phyloP scores from a whole-genome alignment of 2,113 vertebrate genomes.

The Brienomyrus longianalis region DNA sequence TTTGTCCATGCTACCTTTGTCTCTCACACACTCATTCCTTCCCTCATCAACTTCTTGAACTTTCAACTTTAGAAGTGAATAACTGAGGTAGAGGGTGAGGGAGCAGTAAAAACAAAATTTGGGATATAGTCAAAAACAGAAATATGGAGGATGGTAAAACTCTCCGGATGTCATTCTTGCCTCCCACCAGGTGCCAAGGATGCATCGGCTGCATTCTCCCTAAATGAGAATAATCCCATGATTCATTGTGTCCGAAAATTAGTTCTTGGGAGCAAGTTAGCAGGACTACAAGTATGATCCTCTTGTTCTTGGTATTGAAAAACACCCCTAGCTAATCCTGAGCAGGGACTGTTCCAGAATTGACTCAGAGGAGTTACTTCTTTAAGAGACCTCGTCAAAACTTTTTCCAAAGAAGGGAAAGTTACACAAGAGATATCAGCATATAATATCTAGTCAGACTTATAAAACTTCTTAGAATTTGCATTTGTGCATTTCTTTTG shows the following conservation, averaged over 20 bases:
- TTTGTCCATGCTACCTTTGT: too few relatives aligned
- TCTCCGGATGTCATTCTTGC: not conserved
- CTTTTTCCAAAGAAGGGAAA: not conserved
- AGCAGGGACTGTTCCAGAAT: not conserved
- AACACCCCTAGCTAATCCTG: not conserved
- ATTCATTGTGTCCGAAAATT: not conserved
- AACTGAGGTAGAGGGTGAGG: not conserved
- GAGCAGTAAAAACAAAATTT: not conserved
- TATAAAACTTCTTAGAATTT: not conserved
- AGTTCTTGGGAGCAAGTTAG: not conserved
- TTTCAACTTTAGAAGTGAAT: not conserved
- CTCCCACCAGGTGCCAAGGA: not conserved
- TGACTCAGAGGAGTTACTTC: not conserved
- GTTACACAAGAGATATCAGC: not conserved
- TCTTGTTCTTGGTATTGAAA: not conserved
- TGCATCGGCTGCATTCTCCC: not conserved
- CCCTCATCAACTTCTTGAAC: not conserved
- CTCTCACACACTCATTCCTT: not conserved
- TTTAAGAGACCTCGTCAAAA: not conserved
- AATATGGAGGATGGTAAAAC: not conserved
- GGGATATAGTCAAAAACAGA: not conserved
- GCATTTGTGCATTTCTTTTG: not conserved
- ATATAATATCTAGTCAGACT: not conserved
- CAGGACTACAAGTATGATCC: not conserved
- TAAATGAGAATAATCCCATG: not conserved